phyloP scores from a whole-genome alignment of 2,888 invertebrate genomes.

The Saturnia japonica region DNA sequence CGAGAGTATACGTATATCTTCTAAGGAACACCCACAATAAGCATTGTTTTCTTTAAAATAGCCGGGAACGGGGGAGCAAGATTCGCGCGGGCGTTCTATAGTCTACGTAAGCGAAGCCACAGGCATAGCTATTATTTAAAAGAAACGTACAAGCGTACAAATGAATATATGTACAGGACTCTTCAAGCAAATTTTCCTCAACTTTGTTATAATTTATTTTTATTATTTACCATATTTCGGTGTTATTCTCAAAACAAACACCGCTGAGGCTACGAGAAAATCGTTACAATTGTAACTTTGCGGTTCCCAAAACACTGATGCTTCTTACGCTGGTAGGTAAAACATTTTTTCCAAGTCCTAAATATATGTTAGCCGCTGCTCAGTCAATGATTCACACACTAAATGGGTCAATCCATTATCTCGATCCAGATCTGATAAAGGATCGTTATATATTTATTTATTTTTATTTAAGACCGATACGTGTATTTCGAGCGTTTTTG shows the following conservation, averaged over 20 bases:
- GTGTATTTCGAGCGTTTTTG: slow-evolving; percentile 58
- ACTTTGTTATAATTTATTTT: slow-evolving; percentile 41
- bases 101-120: too few species aligned
- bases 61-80: too few species aligned
- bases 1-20: too few species aligned
- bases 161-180: neutral
- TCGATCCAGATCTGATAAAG: slow-evolving; percentile 71
- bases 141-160: neutral
- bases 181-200: slow-evolving; percentile 5
- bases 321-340: neutral
- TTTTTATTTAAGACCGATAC: slow-evolving; percentile 53
- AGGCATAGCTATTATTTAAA: too few species aligned
- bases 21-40: too few species aligned
- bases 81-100: too few species aligned
- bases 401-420: slow-evolving; percentile 80
- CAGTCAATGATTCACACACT: slow-evolving; percentile 70
- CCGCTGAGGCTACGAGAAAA: slow-evolving; percentile 10
- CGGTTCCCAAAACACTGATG: neutral
- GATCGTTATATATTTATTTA: slow-evolving; percentile 63
- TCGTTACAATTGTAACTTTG: slow-evolving; percentile 29
- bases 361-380: slow-evolving; percentile 37
- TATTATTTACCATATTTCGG: slow-evolving; percentile 41
- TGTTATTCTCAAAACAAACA: slow-evolving; percentile 50
- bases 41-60: too few species aligned
- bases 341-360: neutral